Percentiles rank a stretch among this genome's conserved stretches.
These are phyloP conservation scores for Drosophila parthenogenetica DNA, from an alignment of 2,888 invertebrate species.

Conservation along the genomic window DNA sequence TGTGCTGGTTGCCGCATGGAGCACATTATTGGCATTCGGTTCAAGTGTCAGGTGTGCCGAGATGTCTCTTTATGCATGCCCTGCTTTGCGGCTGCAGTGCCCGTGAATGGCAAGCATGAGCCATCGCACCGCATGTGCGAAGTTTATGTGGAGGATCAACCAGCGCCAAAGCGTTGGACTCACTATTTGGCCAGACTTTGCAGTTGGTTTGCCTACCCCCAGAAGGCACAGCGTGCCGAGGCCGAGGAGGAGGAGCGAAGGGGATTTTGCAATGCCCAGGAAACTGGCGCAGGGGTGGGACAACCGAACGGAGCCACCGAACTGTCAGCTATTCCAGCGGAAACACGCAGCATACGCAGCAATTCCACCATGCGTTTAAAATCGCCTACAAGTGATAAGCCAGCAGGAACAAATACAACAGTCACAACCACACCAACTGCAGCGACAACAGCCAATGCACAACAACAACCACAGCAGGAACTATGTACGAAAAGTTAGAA, in stretches of 20 bases:
- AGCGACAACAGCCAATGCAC: neutral
- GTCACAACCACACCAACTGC: conserved; percentile 35
- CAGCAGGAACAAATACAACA: conserved; percentile 18
- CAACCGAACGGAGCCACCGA: conserved; percentile 51
- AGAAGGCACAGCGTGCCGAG: conserved; percentile 46
- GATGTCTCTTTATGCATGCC: conserved; percentile 83
- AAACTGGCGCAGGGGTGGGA: conserved; percentile 37
- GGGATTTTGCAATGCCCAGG: conserved; percentile 79
- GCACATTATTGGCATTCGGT: conserved; percentile 84
- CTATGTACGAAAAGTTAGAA: conserved; percentile 34
- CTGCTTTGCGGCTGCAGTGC: conserved; percentile 82
- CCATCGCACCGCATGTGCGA: conserved; percentile 83
- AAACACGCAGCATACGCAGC: conserved; percentile 61
- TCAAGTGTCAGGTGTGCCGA: conserved; percentile 83
- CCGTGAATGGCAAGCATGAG: conserved; percentile 76
- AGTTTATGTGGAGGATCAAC: conserved; percentile 82
- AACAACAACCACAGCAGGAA: conserved; percentile 49
- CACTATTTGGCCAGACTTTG: conserved; percentile 81
- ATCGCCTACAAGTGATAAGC: conserved; percentile 12
- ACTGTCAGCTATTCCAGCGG: conserved; percentile 62
- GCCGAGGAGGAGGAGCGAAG: conserved; percentile 73
- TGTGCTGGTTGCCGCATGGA: conserved; percentile 81
- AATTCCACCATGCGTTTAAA: conserved; percentile 39
- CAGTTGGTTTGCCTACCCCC: conserved; percentile 61
- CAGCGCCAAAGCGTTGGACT: conserved; percentile 75